Evolutionary conservation across 2,888 invertebrate genomes (phyloP), one percentile per base, ranked within the genome.

Genomic region (Tetragonisca angustula): DNA sequence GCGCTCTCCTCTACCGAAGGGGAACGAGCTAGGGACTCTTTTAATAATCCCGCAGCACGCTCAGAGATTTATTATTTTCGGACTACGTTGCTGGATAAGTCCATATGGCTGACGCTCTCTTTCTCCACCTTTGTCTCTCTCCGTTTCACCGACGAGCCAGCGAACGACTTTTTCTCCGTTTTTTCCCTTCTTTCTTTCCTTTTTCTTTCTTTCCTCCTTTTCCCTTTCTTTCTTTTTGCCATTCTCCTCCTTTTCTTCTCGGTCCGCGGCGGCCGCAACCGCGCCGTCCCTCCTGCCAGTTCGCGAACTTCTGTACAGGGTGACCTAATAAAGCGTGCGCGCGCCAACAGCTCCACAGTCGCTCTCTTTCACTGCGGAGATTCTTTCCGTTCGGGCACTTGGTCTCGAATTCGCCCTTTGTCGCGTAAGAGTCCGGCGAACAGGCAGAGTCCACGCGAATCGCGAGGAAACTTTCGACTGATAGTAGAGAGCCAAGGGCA

Each of bases 1-100:
- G 91, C 89, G 81, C 88, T 85, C 84, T 81, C 87, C 89, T 87
- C 87, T 82, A 82, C 85, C 88, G 90, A 91, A 90, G 90, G 87
- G 84, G 91, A 92, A 90, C 90, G 91, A 91, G 90, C 90, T 85
- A 92, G 91, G 87, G 91, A 93, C 93, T 92, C 93, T 94, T 94
- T 94, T 94, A 94, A 94, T 94, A 94, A 94, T 94, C 93, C 91
- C 91, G 91, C 92, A 90, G 90, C 90, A 90, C 90, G 90, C 91
- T 91, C 93, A 90, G 93, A 94, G 94, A 94, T 94, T 94, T 94
- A 94, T 94, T 94, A 94, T 94, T 94, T 94, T 94, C 93, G 93
- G 93, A 90, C 93, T 93, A 91, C 93, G 91, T 91, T 91, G 91
- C 90, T 85, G 91, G 90, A 92, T 91, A 92, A 93, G 92, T 92